Evolutionary conservation across 2,888 invertebrate species (phyloP).

Genomic region (Cyclophora punctaria): DNA sequence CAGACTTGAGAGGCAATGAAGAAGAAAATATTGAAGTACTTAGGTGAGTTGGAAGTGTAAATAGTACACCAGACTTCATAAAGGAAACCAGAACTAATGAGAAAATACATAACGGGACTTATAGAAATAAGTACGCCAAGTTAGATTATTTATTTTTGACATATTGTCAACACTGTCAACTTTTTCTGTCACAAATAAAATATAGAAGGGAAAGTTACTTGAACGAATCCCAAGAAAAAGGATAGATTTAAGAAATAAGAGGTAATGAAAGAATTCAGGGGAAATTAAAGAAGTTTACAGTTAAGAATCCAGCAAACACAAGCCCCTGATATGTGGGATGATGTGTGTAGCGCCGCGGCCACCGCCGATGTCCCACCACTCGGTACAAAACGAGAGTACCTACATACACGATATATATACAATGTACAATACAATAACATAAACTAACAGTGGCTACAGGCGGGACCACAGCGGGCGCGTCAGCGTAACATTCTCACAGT

Average conservation of each 20-base stretch:
- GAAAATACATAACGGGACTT: too few relatives aligned
- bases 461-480: slow-evolving; percentile 54
- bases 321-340: slow-evolving; percentile 72
- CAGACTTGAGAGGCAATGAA: neutral
- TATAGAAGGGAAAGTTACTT: too few relatives aligned
- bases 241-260: too few relatives aligned
- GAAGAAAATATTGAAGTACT: neutral
- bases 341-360: slow-evolving; percentile 64
- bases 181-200: too few relatives aligned
- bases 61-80: neutral
- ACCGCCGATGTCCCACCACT: slow-evolving; percentile 47
- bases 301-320: slow-evolving; percentile 40
- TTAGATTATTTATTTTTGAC: too few relatives aligned
- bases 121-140: too few relatives aligned
- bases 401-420: slow-evolving; percentile 66
- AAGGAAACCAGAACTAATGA: too few relatives aligned
- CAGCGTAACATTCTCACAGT: slow-evolving; percentile 68
- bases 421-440: slow-evolving; percentile 69
- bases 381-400: slow-evolving; percentile 64
- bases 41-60: neutral
- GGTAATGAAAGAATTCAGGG: too few relatives aligned
- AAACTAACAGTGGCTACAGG: slow-evolving; percentile 57
- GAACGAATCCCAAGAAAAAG: too few relatives aligned
- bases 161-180: too few relatives aligned
- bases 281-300: too few relatives aligned